Percentiles rank a stretch among this genome's conserved stretches.
phyloP scores from a whole-genome alignment of 2,797 vertebrate species.

The Lophius americanus region DNA sequence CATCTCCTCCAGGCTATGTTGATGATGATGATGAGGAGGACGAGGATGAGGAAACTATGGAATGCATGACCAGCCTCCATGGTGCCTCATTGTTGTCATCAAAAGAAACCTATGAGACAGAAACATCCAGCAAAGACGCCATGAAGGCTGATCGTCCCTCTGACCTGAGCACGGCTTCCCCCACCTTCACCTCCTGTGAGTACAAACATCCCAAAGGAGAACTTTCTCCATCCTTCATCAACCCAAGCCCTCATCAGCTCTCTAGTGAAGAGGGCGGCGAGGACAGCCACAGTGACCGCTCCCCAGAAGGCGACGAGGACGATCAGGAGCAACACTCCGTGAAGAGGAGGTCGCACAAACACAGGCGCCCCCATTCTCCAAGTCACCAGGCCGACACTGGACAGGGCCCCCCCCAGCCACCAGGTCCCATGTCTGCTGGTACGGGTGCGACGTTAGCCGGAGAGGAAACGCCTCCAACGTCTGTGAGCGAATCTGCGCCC shows the following conservation, averaged over 20 bases:
- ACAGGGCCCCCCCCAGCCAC: slow-evolving; percentile 68
- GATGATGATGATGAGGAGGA: slow-evolving; percentile 73
- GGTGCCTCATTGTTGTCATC: slow-evolving; percentile 74
- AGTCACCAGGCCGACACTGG: slow-evolving; percentile 67
- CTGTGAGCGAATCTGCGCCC: slow-evolving; percentile 92
- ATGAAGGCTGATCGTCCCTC: slow-evolving; percentile 65
- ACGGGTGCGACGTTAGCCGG: slow-evolving; percentile 77
- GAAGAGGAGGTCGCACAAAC: slow-evolving; percentile 84
- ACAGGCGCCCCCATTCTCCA: slow-evolving; percentile 70
- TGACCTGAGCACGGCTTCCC: slow-evolving; percentile 71
- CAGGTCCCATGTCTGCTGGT: slow-evolving; percentile 73
- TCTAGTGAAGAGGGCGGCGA: slow-evolving; percentile 89
- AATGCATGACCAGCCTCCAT: slow-evolving; percentile 67
- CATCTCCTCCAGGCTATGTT: slow-evolving; percentile 67
- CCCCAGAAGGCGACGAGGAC: slow-evolving; percentile 75
- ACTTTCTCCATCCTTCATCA: slow-evolving; percentile 95
- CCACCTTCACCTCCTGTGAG: slow-evolving; percentile 80
- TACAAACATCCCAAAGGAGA: slow-evolving; percentile 88
- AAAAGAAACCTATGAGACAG: slow-evolving; percentile 53
- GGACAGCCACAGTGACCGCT: slow-evolving; percentile 75
- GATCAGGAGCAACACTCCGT: slow-evolving; percentile 82
- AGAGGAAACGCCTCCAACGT: slow-evolving; percentile 96
- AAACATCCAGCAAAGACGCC: slow-evolving; percentile 51
- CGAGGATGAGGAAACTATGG: slow-evolving; percentile 68
- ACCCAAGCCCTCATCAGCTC: slow-evolving; percentile 88